Evolutionary conservation across 1,140 invertebrate species (phyloP).

Genomic region (Fopius arisanus): DNA sequence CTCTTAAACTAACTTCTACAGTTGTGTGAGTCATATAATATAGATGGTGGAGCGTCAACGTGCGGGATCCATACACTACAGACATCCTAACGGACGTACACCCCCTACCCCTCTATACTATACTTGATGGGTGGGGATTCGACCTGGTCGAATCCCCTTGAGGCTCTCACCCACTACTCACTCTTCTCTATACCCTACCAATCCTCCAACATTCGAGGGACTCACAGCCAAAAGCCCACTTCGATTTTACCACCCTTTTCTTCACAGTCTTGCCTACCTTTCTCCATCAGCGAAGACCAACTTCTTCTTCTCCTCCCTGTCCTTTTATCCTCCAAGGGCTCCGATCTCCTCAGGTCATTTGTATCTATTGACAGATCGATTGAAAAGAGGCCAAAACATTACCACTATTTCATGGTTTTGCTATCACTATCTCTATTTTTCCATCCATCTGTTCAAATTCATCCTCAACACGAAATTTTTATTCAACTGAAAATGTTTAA

Average conservation of each 20-base stretch:
- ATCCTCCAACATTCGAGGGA: neutral
- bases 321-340: neutral
- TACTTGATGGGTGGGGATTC: neutral
- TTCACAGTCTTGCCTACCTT: neutral
- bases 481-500: too few species aligned
- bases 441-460: too few species aligned
- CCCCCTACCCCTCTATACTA: too few species aligned
- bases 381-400: neutral
- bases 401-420: neutral
- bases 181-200: neutral
- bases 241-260: conserved; percentile 3
- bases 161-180: neutral
- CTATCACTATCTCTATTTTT: too few species aligned
- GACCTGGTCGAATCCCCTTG: neutral
- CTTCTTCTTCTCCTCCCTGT: neutral
- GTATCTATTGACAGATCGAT: neutral
- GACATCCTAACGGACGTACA: neutral
- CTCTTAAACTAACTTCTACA: neutral
- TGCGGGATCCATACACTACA: neutral
- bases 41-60: neutral
- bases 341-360: conserved; percentile 3
- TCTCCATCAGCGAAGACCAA: neutral
- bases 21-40: neutral
- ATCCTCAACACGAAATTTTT: too few species aligned
- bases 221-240: neutral